Evolutionary conservation across 2,113 vertebrate genomes (phyloP), one percentile per base, ranked within the genome.

Genomic region (Charina bottae): DNA sequence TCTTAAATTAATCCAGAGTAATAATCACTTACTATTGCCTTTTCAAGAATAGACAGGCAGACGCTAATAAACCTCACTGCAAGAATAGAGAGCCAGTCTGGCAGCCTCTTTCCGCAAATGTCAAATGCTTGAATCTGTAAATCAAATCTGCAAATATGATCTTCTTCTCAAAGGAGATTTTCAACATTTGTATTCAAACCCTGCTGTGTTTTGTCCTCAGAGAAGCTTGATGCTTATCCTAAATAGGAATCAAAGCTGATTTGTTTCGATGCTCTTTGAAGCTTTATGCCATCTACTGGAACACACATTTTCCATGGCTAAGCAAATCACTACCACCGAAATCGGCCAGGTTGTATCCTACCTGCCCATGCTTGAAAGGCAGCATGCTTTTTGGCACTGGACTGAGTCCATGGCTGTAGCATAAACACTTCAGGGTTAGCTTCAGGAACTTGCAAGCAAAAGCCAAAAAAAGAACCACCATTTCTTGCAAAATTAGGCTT

Each of bases 161-260:
- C 92, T 13, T 15, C 46, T 85, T 2, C 93, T 2, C 15, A 78
- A 37, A 94, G 42, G 53, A 92, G 90, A 58, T 58, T 37, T 83
- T 59, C 1, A 85, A 28, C 0, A 0, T 23, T 0, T 54, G 19
- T 4, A 83, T 89, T 92, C 88, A 19, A 85, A 89, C 17, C 2
- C 37, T 42, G 60, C 17, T 90, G 59, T 58, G 72, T 88, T 92
- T 92, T 0, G 17, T 90, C 58, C 90, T 59, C 85, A 89, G 1
- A 5, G 87, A 93, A 91, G 64, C 54, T 37, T 68, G 26, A 90
- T 19, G 91, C 55, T n/a, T 92, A 93, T 87, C 8, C 0, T 84
- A 72, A 95, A 88, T n/a, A 68, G 68, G 17, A 92, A 68, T 89
- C 72, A 93, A 93, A 91, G 11, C 0, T 89, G 62, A 93, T 93